Base-by-base conservation (phyloP, 2,888 invertebrate genomes). In the Rhagonycha lutea region DNA sequence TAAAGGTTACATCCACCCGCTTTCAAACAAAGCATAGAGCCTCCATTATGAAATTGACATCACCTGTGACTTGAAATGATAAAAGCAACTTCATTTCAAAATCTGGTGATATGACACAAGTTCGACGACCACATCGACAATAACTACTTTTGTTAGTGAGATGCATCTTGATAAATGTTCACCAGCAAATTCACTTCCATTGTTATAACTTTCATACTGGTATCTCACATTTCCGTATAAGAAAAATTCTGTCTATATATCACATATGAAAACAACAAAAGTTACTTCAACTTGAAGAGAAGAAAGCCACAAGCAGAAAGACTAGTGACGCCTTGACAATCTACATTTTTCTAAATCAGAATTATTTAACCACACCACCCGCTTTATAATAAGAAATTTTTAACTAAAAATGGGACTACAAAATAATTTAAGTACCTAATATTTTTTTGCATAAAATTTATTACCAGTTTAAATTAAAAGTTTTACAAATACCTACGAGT, bases 1-100 rank as follows among this genome's bases (percentile, higher is more conserved):
- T 65, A 72, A 72, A 72, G 73, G 12, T 62, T 4, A 24, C 11
- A 68, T 68, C 62, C 23, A 23, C 24, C 32, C 47, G 47, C 62
- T 69, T 69, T 61, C 61, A 68, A 68, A 71, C 68, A 61, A 76
- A 76, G 62, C 60, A 69, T 62, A 67, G 69, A 32, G n/a, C 28
- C 28, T 73, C 70, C 72, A 75, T 75, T 72, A 75, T 75, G 69
- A 75, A 73, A 76, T 70, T 73, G 73, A 76, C 73, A 75, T 75
- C 72, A 75, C 75, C 67, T 75, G 63, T 65, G 67, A 73, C 29
- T 70, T 61, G 68, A 32, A 65, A 63, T 75, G 32, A 71, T 62
- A 71, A 67, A 70, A 72, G 71, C 32, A 18, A 63, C 63, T 65
- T 71, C 65, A 71, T 71, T 47, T 62, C 18, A 3, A 29, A 18